Percentiles rank a stretch among this genome's conserved stretches.
These are phyloP conservation scores for Rhogogaster chlorosoma DNA, from an alignment of 2,888 invertebrate genomes.

Conservation along the genomic window DNA sequence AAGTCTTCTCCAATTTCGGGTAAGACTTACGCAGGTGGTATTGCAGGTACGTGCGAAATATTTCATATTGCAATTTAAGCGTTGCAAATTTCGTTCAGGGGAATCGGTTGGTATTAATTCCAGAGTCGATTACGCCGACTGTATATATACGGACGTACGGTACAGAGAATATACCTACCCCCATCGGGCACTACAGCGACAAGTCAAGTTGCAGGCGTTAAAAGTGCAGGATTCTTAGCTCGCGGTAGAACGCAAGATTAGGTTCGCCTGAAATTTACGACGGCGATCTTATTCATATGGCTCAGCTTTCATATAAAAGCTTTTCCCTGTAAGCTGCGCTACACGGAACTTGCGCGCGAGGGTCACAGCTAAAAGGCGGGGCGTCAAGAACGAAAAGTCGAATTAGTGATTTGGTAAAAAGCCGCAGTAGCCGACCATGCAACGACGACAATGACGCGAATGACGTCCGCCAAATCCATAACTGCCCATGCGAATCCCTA, in stretches of 20 bases:
- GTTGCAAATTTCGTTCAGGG: background rate
- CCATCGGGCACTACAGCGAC: background rate
- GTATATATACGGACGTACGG: background rate
- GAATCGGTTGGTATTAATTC: constrained; percentile 7
- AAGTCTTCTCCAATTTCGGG: constrained; percentile 44
- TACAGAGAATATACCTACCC: background rate
- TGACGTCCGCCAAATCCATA: constrained; percentile 30
- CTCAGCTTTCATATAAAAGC: constrained; percentile 76
- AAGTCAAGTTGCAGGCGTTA: constrained; percentile 10
- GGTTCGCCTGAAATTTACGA: constrained; percentile 75
- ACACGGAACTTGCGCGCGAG: constrained; percentile 66
- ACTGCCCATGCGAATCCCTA: constrained; percentile 42
- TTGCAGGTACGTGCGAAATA: constrained; percentile 37
- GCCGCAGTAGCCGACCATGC: constrained; percentile 27
- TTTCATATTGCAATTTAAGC: constrained; percentile 6
- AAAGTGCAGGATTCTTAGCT: constrained; percentile 40
- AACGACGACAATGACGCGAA: constrained; percentile 39
- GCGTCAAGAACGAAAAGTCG: constrained; percentile 41
- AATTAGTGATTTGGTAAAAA: constrained; percentile 49
- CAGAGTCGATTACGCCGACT: constrained; percentile 1
- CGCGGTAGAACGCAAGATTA: constrained; percentile 74
- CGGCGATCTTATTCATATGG: constrained; percentile 74
- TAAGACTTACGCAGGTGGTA: constrained; percentile 33
- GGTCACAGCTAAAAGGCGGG: constrained; percentile 36
- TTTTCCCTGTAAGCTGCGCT: constrained; percentile 76